These are phyloP conservation scores for Oophaga sylvatica DNA, from an alignment of 2,797 vertebrate genomes.

Conservation along the genomic window DNA sequence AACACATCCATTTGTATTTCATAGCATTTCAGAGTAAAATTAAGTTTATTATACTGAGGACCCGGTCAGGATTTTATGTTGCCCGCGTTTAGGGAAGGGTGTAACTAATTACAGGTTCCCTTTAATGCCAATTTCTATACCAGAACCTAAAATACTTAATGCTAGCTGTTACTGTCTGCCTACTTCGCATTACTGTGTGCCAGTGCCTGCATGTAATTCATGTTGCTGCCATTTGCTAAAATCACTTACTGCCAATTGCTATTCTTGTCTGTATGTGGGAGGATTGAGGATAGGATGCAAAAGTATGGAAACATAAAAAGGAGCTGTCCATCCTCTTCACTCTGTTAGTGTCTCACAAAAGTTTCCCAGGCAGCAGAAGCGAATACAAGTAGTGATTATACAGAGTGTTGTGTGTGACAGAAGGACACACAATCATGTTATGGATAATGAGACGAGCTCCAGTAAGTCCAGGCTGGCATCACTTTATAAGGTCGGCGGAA, in stretches of 20 bases:
- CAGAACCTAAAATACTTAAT: not conserved
- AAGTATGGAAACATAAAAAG: not conserved
- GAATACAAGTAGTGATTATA: not conserved
- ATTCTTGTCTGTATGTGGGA: slow-evolving; percentile 9
- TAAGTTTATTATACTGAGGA: no score
- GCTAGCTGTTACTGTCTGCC: not conserved
- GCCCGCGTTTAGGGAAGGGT: no score
- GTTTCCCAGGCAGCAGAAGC: not conserved
- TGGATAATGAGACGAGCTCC: no score
- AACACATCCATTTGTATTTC: no score
- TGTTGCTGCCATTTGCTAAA: not conserved
- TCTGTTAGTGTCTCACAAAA: slow-evolving; percentile 1
- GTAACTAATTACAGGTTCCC: no score
- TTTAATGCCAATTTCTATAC: not conserved
- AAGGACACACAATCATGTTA: no score
- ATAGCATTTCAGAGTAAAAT: no score
- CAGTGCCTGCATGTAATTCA: not conserved
- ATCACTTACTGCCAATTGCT: not conserved
- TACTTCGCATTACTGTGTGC: not conserved
- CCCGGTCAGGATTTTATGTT: no score
- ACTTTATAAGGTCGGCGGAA: not conserved
- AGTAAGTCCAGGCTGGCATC: no score
- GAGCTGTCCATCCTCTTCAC: not conserved
- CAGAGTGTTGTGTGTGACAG: no score
- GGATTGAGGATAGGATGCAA: not conserved